Base-by-base conservation (phyloP, 2,113 vertebrate genomes). In the Hirundichthys speculiger region DNA sequence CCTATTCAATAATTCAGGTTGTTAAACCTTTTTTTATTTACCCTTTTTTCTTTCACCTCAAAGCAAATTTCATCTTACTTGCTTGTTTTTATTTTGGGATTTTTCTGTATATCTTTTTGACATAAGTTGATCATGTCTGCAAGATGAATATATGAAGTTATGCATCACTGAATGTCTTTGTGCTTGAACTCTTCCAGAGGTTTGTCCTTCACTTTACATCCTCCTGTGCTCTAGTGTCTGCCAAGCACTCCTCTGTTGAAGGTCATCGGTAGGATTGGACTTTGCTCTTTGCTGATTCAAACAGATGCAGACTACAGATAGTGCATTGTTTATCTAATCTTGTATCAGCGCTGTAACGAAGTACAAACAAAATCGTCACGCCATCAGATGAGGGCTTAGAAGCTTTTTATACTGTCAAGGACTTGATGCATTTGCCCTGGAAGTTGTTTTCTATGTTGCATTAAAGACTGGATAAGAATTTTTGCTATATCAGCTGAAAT, bases 261-360 rank as follows among this genome's bases (percentile, higher is more conserved):
- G 90, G 92, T 91, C 89, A 89, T 86, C 88, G 83, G 75, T 86
- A 69, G 90, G 90, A 92, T 89, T 83, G 86, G 80, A 90, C 91
- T 90, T 85, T 88, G 85, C 79, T 87, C 81, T 88, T 87, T 82
- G 87, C 75, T 57, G 86, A 90, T 75, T 85, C 75, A 82, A 86
- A 82, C 80, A 83, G 92, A 93, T 93, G 84, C 81, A 80, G 79
- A 67, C 69, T 53, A 50, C 73, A 80, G 91, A 92, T 93, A 91
- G 75, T 57, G 63, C 77, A 72, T 62, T 79, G 85, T 83, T 85
- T 89, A 92, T 93, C 91, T 93, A 89, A 93, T 93, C 92, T 92
- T 90, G 90, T 91, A 91, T 92, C 89, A 67, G 83, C 47, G 68
- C 85, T 78, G 72, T 89, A 89, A 89, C 84, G 53, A 90, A 91